Base-by-base conservation (phyloP, 2,797 vertebrate species). In the Periophthalmus magnuspinnatus region DNA sequence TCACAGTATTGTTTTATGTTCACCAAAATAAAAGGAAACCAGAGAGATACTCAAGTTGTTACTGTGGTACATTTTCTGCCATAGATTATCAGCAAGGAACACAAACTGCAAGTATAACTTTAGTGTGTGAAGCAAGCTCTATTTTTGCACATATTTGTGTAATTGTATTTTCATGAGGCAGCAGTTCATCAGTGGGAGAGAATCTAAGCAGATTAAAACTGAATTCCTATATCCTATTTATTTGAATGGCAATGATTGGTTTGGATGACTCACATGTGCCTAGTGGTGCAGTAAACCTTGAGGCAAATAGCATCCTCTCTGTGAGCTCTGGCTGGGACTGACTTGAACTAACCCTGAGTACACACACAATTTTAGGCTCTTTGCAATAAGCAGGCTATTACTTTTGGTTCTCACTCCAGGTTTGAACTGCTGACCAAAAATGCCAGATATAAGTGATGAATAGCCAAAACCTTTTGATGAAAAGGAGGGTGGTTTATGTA, bases 81-180 rank as follows among this genome's bases (percentile, higher is more conserved):
- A 10, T 32, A 32, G 24, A 58, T 58, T 7, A 32, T 36, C n/a
- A 9, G 36, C 19, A n/a, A 36, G 28, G 10, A n/a, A 58, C 14
- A 13, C 22, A 19, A 11, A 5, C 32, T 2, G 17, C 3, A 60
- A 19, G 19, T 10, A 36, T n/a, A 36, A n/a, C 34, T 10, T 4
- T n/a, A 58, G 6, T 5, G 24, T 32, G 28, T 58, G 28, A 33
- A 32, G 28, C 14, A 32, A 16, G 65, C 56, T 85, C 74, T 80
- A 79, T 81, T 84, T 86, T 84, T 80, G 75, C 81, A 67, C 58
- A 63, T 79, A 64, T 72, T 78, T 48, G 61, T 80, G 73, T 83
- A 81, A 88, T 81, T 87, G 78, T 84, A 85, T 86, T 81, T 86
- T 85, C 80, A 82, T 85, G 68, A 79, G 71, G 74, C 76, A 71